These are phyloP conservation scores for Gila orcuttii DNA, from an alignment of 2,113 vertebrate species.

Conservation along the genomic window DNA sequence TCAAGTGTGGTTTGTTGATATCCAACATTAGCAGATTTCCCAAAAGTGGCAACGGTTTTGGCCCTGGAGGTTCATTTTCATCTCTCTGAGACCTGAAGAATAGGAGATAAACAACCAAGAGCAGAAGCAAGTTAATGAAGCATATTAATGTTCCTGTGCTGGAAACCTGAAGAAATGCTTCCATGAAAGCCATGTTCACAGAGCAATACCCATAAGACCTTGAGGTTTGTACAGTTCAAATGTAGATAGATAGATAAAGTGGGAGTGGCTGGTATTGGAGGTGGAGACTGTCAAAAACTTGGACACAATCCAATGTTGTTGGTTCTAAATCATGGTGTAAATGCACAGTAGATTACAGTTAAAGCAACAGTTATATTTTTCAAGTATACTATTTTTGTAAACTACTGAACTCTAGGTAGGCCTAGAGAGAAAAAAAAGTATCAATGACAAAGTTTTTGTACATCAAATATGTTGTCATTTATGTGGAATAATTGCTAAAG, in stretches of 20 bases:
- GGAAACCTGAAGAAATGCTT: constrained; percentile 41
- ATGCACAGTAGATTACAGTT: not conserved
- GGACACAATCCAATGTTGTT: not conserved
- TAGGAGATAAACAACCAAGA: constrained; percentile 46
- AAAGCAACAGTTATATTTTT: not conserved
- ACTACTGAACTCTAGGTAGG: no score
- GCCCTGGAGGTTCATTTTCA: constrained; percentile 57
- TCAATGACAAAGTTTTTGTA: no score
- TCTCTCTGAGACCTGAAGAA: constrained; percentile 33
- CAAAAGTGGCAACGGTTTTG: constrained; percentile 59
- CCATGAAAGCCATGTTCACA: constrained; percentile 34
- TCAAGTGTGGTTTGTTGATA: constrained; percentile 49
- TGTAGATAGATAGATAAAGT: not conserved
- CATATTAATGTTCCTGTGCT: not conserved
- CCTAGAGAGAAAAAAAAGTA: no score
- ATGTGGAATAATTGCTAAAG: no score
- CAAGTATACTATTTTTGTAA: no score
- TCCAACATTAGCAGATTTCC: constrained; percentile 68
- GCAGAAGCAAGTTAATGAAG: constrained; percentile 41
- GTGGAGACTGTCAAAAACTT: not conserved
- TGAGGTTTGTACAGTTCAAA: not conserved
- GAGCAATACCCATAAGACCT: not conserved
- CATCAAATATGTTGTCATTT: no score
- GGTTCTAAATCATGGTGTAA: no score
- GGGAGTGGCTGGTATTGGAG: not conserved